Evolutionary conservation across 2,113 vertebrate genomes (phyloP).

Genomic region (Patagioenas fasciata): DNA sequence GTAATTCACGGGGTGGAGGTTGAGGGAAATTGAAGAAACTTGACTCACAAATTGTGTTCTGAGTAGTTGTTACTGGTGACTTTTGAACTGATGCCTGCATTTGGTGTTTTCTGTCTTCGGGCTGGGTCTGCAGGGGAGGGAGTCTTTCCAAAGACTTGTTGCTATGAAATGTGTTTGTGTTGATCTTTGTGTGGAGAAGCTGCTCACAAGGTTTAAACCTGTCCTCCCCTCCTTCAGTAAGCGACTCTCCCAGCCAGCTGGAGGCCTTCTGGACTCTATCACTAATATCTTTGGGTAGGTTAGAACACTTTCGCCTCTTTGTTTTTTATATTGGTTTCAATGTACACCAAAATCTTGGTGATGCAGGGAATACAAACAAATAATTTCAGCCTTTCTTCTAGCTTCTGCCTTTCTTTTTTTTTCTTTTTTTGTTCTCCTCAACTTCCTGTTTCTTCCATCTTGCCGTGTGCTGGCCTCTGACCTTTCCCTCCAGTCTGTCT

Average conservation of each 20-base stretch:
- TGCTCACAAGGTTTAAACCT: conserved; percentile 77
- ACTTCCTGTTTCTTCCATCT: conserved; percentile 74
- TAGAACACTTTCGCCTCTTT: conserved; percentile 72
- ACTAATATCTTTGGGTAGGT: conserved; percentile 98
- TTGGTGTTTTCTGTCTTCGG: conserved; percentile 30
- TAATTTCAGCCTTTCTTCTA: conserved; percentile 72
- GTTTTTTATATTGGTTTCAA: conserved; percentile 54
- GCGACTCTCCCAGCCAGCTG: conserved; percentile 85
- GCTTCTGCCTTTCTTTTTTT: conserved; percentile 70
- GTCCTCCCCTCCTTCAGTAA: conserved; percentile 86
- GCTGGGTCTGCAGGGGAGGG: conserved; percentile 46
- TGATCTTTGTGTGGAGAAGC: conserved; percentile 66
- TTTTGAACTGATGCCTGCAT: conserved; percentile 4
- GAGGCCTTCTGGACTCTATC: conserved; percentile 94
- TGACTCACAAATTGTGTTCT: background rate
- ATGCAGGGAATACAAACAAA: conserved; percentile 36
- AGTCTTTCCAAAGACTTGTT: conserved; percentile 24
- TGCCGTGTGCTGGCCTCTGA: conserved; percentile 79
- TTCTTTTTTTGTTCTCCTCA: conserved; percentile 59
- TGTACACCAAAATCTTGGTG: conserved; percentile 55
- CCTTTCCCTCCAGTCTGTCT: conserved; percentile 86
- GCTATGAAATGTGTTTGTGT: conserved; percentile 65
- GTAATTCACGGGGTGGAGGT: background rate
- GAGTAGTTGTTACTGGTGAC: background rate
- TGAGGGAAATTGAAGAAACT: background rate